Conservation (phyloP, 2,888 invertebrate genomes). For the Hydrotaea diabolus region DNA sequence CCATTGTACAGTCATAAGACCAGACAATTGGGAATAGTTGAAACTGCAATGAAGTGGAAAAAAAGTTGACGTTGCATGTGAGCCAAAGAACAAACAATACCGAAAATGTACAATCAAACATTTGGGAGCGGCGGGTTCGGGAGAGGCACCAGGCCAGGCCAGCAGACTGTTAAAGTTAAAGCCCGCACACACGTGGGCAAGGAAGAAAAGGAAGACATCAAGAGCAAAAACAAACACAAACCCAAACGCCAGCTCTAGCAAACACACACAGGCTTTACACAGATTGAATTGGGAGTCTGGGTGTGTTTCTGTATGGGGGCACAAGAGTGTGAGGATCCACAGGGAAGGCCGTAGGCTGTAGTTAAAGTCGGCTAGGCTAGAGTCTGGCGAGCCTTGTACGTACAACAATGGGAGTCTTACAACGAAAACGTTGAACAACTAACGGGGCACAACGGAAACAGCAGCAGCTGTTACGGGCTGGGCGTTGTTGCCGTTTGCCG, state of each 20-base stretch:
- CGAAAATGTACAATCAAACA: constrained; percentile 24
- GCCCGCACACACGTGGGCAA: neutral
- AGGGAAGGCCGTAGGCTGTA: constrained; percentile 55
- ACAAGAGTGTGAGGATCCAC: constrained; percentile 50
- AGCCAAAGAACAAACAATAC: constrained; percentile 61
- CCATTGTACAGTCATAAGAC: constrained; percentile 58
- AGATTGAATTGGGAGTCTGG: neutral
- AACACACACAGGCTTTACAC: neutral
- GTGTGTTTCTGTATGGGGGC: too few relatives aligned
- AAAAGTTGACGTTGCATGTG: constrained; percentile 67
- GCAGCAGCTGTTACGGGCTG: constrained; percentile 57
- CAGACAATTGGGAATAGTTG: constrained; percentile 67
- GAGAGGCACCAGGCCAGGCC: constrained; percentile 25
- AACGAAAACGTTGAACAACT: neutral
- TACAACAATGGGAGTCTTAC: neutral
- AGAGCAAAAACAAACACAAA: constrained; percentile 9
- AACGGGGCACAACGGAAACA: constrained; percentile 41
- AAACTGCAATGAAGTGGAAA: constrained; percentile 67
- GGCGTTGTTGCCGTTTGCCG: constrained; percentile 37
- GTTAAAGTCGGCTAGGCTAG: constrained; percentile 13
- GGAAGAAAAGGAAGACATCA: constrained; percentile 27
- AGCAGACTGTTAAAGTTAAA: constrained; percentile 10
- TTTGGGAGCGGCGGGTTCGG: neutral
- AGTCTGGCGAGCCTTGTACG: constrained; percentile 2
- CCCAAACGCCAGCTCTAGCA: neutral